Conservation (phyloP, 2,113 vertebrate species). For the Leptosomus discolor region DNA sequence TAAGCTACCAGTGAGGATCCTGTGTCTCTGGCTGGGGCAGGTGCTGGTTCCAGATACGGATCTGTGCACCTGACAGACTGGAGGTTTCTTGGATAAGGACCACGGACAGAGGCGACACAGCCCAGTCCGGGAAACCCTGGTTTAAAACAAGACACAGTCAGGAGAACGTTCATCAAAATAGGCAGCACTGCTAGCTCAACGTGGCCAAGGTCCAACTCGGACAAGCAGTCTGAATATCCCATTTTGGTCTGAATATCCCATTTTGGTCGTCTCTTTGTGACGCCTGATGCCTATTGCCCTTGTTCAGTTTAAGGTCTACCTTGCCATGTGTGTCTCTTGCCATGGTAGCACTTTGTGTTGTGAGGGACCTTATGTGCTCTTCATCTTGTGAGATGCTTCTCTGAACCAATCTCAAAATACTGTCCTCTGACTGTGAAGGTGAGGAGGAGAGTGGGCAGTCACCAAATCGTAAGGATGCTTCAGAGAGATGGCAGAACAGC, state of each 20-base stretch:
- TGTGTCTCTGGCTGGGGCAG: neutral
- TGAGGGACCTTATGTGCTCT: neutral
- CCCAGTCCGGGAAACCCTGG: neutral
- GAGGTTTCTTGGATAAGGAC: neutral
- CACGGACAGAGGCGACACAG: conserved; percentile 50
- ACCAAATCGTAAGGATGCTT: neutral
- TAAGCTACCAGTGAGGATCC: neutral
- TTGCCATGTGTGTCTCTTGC: neutral
- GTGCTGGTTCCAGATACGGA: neutral
- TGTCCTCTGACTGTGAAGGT: neutral
- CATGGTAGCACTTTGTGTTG: neutral
- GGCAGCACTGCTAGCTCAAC: neutral
- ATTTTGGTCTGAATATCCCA: neutral
- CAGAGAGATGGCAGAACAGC: neutral
- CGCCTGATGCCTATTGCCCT: neutral
- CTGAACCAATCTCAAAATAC: neutral
- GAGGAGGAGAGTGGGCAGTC: neutral
- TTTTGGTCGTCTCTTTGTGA: neutral
- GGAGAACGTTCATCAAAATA: neutral
- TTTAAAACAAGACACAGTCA: neutral
- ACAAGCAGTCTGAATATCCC: neutral
- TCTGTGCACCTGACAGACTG: neutral
- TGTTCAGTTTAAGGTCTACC: neutral
- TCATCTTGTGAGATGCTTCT: neutral
- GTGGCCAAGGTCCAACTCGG: neutral